phyloP scores from a whole-genome alignment of 2,888 invertebrate genomes.

The Cantharis lateralis region DNA sequence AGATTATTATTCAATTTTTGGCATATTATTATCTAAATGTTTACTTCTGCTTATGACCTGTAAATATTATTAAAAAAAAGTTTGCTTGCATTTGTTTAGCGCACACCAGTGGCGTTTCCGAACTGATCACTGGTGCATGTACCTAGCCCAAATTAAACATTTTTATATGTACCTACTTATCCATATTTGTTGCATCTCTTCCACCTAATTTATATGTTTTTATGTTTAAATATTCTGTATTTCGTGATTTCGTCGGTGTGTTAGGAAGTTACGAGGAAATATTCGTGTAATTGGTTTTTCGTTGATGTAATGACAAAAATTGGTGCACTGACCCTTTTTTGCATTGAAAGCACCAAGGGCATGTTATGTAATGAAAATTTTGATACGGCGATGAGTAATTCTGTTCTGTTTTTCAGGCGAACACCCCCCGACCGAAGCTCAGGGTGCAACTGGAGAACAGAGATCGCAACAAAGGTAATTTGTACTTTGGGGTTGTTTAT shows the following conservation, averaged over 20 bases:
- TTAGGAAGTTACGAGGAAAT: not conserved
- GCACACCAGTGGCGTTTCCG: not conserved
- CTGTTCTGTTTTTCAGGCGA: constrained; percentile 44
- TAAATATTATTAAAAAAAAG: not conserved
- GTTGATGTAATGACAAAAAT: constrained; percentile 5
- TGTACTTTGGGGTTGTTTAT: not conserved
- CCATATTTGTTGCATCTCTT: not conserved
- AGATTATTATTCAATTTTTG: constrained; percentile 5
- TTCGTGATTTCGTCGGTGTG: not conserved
- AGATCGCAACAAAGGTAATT: constrained; percentile 10
- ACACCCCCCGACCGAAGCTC: constrained; percentile 36
- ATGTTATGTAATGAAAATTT: constrained; percentile 6
- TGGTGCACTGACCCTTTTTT: constrained; percentile 26
- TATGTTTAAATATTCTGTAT: not conserved
- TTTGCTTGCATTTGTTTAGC: constrained; percentile 19
- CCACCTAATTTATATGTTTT: constrained; percentile 5
- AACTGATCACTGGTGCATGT: not conserved
- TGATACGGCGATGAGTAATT: not conserved
- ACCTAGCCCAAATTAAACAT: not conserved
- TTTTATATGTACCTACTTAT: not conserved
- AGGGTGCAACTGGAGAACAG: constrained; percentile 26
- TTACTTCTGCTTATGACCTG: constrained; percentile 26
- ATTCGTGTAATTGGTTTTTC: not conserved
- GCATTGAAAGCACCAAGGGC: constrained; percentile 22
- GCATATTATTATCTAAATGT: constrained; percentile 10